Evolutionary conservation across 2,113 vertebrate genomes (phyloP).

Genomic region (Beaufortia kweichowensis): DNA sequence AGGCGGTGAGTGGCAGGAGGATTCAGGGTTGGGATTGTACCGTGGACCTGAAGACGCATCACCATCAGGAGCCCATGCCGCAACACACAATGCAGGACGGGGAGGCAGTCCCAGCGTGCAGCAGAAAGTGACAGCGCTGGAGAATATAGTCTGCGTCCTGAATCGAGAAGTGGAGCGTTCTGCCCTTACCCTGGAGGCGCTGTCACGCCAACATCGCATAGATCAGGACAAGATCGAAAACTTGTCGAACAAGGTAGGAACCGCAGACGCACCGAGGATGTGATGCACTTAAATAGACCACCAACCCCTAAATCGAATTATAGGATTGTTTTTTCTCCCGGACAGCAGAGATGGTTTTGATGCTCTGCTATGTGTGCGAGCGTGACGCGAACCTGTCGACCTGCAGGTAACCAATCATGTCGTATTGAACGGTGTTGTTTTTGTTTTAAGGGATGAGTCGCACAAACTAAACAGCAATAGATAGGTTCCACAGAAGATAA

Average conservation of each 20-base stretch:
- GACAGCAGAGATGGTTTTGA: slow-evolving; percentile 41
- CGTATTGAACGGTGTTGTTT: slow-evolving; percentile 26
- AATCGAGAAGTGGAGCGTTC: slow-evolving; percentile 92
- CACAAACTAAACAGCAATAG: background rate
- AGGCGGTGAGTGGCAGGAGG: slow-evolving; percentile 50
- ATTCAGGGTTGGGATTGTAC: slow-evolving; percentile 49
- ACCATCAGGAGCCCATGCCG: slow-evolving; percentile 69
- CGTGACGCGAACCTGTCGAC: slow-evolving; percentile 9
- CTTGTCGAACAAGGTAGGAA: slow-evolving; percentile 83
- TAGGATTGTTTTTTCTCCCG: slow-evolving; percentile 33
- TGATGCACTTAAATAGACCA: background rate
- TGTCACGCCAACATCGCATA: slow-evolving; percentile 84
- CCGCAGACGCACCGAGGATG: background rate
- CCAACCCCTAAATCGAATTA: slow-evolving; percentile 1
- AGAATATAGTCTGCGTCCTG: slow-evolving; percentile 94
- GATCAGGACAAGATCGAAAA: slow-evolving; percentile 93
- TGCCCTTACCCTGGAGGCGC: slow-evolving; percentile 83
- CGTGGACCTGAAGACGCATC: slow-evolving; percentile 69
- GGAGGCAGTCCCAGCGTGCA: slow-evolving; percentile 78
- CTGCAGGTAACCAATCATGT: slow-evolving; percentile 33
- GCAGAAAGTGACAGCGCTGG: slow-evolving; percentile 85
- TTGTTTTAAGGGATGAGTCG: background rate
- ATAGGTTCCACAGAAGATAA: background rate
- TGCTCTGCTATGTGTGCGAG: slow-evolving; percentile 8
- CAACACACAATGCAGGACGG: slow-evolving; percentile 58